Percentiles rank a stretch among this genome's conserved stretches.
Evolutionary conservation across 2,888 invertebrate genomes (phyloP).

Genomic region (Lithodes maja): DNA sequence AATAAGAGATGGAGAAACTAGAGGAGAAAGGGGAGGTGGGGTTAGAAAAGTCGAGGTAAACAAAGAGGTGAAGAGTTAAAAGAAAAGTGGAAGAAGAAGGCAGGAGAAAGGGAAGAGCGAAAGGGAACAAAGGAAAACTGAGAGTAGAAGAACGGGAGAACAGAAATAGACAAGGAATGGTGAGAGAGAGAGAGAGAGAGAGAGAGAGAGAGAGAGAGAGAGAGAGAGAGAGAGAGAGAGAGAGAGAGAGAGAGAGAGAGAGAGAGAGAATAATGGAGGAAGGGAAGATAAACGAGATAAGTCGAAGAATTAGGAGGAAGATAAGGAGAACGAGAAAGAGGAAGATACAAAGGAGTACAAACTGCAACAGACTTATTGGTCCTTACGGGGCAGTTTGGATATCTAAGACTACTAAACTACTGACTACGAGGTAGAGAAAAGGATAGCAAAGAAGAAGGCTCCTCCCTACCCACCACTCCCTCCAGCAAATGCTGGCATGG

Average conservation of each 20-base stretch:
- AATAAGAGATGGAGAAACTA: background rate
- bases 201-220: background rate
- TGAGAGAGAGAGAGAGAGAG: background rate
- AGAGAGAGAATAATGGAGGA: constrained; percentile 12
- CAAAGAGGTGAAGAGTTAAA: background rate
- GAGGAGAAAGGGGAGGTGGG: background rate
- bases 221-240: background rate
- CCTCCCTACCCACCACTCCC: too few species aligned
- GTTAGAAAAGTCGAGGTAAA: background rate
- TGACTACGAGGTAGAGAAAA: too few species aligned
- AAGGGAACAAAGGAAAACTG: background rate
- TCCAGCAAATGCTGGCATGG: too few species aligned
- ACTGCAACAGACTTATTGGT: background rate
- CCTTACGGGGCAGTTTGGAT: too few species aligned
- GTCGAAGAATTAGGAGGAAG: background rate
- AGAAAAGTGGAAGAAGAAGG: background rate
- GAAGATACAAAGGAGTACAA: background rate
- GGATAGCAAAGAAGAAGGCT: too few species aligned
- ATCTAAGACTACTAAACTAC: too few species aligned
- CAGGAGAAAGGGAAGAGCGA: background rate
- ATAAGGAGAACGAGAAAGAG: background rate
- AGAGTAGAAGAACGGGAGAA: background rate
- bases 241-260: background rate
- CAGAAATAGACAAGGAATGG: constrained; percentile 4
- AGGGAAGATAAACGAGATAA: background rate